Percentiles rank a stretch among this genome's conserved stretches.
Evolutionary conservation across 2,113 vertebrate species (phyloP).

Genomic region (Camelus bactrianus): DNA sequence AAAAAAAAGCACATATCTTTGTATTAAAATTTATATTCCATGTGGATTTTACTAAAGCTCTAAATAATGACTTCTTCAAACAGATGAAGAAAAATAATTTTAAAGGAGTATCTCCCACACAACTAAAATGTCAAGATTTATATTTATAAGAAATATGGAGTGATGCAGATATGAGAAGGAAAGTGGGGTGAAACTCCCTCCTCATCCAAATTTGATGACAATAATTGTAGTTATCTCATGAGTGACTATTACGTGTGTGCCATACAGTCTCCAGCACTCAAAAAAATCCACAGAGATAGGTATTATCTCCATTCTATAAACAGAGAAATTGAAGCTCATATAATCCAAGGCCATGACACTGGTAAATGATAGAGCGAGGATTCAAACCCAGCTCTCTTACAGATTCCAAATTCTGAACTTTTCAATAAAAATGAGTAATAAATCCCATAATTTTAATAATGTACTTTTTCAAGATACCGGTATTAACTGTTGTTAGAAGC

Average conservation of each 20-base stretch:
- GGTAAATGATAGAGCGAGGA: not conserved
- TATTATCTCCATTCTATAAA: conserved; percentile 9
- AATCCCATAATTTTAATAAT: not conserved
- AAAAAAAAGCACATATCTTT: not conserved
- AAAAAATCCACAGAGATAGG: not conserved
- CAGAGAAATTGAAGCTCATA: not conserved
- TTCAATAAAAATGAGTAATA: conserved; percentile 27
- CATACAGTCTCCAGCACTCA: not conserved
- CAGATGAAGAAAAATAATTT: not conserved
- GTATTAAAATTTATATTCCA: not conserved
- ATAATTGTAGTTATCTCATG: not conserved
- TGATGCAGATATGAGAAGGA: not conserved
- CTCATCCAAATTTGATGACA: not conserved
- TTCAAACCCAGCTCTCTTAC: conserved; percentile 15
- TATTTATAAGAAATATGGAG: not conserved
- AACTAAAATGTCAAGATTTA: conserved; percentile 25
- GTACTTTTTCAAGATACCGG: not conserved
- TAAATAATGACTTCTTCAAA: conserved; percentile 44
- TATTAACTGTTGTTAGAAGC: conserved; percentile 47
- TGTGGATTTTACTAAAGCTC: conserved; percentile 16
- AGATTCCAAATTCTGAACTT: conserved; percentile 51
- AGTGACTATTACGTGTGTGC: not conserved
- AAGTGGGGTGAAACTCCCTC: not conserved
- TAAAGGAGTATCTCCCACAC: not conserved
- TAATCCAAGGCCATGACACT: not conserved